Percentiles rank a stretch among this genome's conserved stretches.
Conservation (phyloP, 2,113 vertebrate genomes). For the Scophthalmus maximus region DNA sequence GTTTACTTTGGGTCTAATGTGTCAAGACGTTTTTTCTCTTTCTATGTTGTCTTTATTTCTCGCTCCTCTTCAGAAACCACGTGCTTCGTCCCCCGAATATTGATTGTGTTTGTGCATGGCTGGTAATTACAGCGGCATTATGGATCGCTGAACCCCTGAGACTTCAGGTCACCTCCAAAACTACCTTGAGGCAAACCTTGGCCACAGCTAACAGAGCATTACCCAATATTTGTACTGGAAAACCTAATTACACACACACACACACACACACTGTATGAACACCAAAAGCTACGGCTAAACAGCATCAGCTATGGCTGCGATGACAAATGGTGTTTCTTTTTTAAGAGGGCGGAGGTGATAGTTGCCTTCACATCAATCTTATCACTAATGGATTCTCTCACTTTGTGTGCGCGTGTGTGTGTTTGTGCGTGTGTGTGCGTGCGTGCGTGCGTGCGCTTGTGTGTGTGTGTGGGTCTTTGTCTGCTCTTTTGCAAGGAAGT, state of each 20-base stretch:
- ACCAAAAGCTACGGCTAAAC: too few species aligned
- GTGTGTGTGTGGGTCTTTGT: slow-evolving; percentile 26
- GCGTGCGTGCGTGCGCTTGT: background rate
- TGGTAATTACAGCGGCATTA: slow-evolving; percentile 62
- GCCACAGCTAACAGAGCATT: background rate
- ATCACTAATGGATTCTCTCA: slow-evolving; percentile 10
- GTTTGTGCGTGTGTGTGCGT: slow-evolving; percentile 24
- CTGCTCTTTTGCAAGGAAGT: slow-evolving; percentile 22
- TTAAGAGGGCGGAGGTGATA: background rate
- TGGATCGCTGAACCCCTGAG: slow-evolving; percentile 40
- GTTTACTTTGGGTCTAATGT: background rate
- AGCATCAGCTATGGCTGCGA: background rate
- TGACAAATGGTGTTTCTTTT: background rate
- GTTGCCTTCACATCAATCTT: background rate
- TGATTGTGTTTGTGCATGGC: slow-evolving; percentile 32
- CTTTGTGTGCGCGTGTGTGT: background rate
- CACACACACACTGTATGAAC: background rate
- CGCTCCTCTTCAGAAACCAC: background rate
- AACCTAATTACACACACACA: background rate
- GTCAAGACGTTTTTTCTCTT: background rate
- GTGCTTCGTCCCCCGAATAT: slow-evolving; percentile 39
- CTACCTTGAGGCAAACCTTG: slow-evolving; percentile 20
- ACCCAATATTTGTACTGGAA: background rate
- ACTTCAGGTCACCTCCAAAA: slow-evolving; percentile 20
- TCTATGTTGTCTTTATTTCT: background rate